Conservation (phyloP, 2,888 invertebrate genomes). For the Lasioglossum figueresi region DNA sequence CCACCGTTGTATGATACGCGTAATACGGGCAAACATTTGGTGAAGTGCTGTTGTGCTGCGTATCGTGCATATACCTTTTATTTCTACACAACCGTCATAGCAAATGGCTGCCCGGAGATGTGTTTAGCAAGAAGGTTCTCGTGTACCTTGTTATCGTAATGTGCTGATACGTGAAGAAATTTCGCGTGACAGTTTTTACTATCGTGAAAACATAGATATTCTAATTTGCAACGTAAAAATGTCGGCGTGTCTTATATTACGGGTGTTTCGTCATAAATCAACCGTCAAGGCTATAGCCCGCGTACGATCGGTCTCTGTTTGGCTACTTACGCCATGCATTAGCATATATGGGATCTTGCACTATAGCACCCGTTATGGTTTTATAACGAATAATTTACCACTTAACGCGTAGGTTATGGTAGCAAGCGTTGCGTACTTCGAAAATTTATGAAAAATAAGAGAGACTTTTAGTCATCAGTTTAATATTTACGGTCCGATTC, state of each 20-base stretch:
- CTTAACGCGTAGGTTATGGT: constrained; percentile 31
- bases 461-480: constrained; percentile 71
- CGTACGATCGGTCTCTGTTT: constrained; percentile 67
- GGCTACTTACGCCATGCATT: constrained; percentile 70
- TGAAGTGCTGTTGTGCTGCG: constrained; percentile 74
- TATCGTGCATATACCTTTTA: constrained; percentile 78
- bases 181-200: constrained; percentile 43
- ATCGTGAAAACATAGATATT: constrained; percentile 29
- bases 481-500: constrained; percentile 47
- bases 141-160: constrained; percentile 58
- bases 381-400: constrained; percentile 48
- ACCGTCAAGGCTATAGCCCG: constrained; percentile 67
- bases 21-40: constrained; percentile 66
- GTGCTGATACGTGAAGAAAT: constrained; percentile 37
- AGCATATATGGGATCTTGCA: constrained; percentile 69
- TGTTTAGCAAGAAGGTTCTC: constrained; percentile 65
- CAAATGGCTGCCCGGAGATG: constrained; percentile 80
- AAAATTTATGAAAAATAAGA: constrained; percentile 55
- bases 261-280: constrained; percentile 64
- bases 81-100: constrained; percentile 79
- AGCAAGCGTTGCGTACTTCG: neutral
- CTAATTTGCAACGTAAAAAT: constrained; percentile 40
- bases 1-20: constrained; percentile 61
- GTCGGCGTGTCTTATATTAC: constrained; percentile 56
- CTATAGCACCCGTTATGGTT: constrained; percentile 56